phyloP scores from a whole-genome alignment of 2,888 invertebrate genomes.

The Chrysolina oricalcia region DNA sequence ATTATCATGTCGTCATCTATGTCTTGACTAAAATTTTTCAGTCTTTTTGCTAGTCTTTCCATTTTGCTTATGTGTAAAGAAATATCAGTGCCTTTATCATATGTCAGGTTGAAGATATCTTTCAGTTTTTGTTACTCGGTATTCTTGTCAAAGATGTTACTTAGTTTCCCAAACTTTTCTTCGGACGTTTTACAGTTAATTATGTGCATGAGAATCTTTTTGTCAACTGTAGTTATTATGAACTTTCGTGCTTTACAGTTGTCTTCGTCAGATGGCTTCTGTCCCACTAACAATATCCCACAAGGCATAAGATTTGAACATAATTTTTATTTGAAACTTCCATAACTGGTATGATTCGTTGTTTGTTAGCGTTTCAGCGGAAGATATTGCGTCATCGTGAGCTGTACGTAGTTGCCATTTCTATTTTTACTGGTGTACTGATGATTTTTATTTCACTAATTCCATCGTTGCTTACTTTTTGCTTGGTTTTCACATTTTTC shows the following conservation, averaged over 20 bases:
- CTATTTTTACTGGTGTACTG: no score
- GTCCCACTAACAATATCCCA: no score
- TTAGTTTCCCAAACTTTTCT: constrained; percentile 39
- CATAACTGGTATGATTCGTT: no score
- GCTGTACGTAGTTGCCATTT: no score
- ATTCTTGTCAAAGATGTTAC: no score
- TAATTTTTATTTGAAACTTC: background rate
- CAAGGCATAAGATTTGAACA: background rate
- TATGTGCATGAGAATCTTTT: no score
- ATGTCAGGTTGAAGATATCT: constrained; percentile 20
- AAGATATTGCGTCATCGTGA: no score
- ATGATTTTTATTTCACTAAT: no score
- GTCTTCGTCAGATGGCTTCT: background rate
- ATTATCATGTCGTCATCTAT: background rate
- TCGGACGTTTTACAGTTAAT: constrained; percentile 28
- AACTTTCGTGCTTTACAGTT: constrained; percentile 36
- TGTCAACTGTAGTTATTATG: constrained; percentile 34
- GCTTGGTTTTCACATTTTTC: no score
- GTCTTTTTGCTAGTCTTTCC: background rate
- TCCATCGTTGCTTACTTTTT: no score
- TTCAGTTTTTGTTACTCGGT: no score
- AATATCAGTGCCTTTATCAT: constrained; percentile 8
- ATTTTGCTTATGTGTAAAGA: background rate
- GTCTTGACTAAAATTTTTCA: background rate
- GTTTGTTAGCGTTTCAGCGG: no score